phyloP scores from a whole-genome alignment of 1,140 invertebrate species.

The Rhagoletis pomonella region DNA sequence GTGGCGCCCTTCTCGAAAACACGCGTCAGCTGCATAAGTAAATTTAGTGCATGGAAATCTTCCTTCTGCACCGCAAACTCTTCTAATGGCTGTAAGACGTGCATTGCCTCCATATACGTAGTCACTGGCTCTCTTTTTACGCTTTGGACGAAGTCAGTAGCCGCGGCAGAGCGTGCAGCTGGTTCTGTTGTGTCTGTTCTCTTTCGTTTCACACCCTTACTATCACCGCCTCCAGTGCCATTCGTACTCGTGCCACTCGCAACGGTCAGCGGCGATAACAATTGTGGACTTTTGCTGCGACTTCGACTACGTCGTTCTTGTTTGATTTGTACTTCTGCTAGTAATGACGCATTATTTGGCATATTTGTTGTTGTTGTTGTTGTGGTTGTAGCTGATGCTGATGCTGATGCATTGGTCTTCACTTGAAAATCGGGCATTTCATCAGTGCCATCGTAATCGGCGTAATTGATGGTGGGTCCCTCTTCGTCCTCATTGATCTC shows the following conservation, averaged over 20 bases:
- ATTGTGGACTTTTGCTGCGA: conserved; percentile 10
- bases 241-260: background rate
- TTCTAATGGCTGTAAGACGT: conserved; percentile 47
- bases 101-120: conserved; percentile 49
- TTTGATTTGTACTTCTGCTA: conserved; percentile 1
- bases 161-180: background rate
- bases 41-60: conserved; percentile 57
- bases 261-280: conserved; percentile 14
- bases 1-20: conserved; percentile 62
- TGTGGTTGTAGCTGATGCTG: no score
- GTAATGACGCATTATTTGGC: background rate
- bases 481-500: conserved; percentile 51
- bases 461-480: conserved; percentile 52
- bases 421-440: conserved; percentile 1
- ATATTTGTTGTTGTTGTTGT: background rate
- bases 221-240: background rate
- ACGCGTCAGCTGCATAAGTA: conserved; percentile 52
- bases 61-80: conserved; percentile 56
- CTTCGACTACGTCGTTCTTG: conserved; percentile 17
- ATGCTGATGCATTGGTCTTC: background rate
- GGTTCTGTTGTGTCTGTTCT: background rate
- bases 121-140: background rate
- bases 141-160: background rate
- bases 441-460: conserved; percentile 22
- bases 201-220: background rate